A percentile compares a stretch with the other conserved stretches of the same genome.
phyloP scores from a whole-genome alignment of 2,113 vertebrate species.

The Semnornis frantzii region DNA sequence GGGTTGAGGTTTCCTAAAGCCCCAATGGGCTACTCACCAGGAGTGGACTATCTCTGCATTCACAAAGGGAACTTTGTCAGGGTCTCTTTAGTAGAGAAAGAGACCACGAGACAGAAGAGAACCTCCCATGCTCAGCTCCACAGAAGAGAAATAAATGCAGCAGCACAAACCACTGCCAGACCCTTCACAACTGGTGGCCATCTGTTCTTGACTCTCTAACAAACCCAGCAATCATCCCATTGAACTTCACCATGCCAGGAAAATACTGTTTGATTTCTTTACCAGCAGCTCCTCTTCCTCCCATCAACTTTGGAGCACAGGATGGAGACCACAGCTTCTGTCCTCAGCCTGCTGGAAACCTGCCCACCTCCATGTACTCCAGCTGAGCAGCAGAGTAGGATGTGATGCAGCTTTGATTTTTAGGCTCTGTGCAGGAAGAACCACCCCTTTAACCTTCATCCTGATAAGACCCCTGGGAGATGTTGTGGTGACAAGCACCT shows the following conservation, averaged over 20 bases:
- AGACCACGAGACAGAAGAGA: not conserved
- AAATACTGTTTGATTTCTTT: not conserved
- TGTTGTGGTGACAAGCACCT: not conserved
- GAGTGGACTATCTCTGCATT: not conserved
- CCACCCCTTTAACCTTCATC: not conserved
- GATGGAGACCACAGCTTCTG: not conserved
- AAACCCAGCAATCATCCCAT: not conserved
- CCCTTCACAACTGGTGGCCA: not conserved
- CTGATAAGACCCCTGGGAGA: not conserved
- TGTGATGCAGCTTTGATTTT: not conserved
- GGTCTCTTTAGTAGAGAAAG: not conserved
- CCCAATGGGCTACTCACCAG: not conserved
- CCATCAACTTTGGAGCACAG: not conserved
- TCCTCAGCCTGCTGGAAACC: not conserved
- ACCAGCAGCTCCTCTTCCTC: not conserved
- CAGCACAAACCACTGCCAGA: not conserved
- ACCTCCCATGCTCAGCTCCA: not conserved
- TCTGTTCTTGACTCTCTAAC: not conserved
- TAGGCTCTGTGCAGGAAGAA: not conserved
- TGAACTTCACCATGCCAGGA: not conserved
- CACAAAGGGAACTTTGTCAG: not conserved
- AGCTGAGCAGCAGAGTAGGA: not conserved
- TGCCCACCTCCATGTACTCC: not conserved
- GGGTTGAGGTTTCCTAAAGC: not conserved
- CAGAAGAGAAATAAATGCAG: not conserved